Evolutionary conservation across 2,113 vertebrate species (phyloP), one percentile per base, ranked within the genome.

Genomic region (Nyctereutes procyonoides): DNA sequence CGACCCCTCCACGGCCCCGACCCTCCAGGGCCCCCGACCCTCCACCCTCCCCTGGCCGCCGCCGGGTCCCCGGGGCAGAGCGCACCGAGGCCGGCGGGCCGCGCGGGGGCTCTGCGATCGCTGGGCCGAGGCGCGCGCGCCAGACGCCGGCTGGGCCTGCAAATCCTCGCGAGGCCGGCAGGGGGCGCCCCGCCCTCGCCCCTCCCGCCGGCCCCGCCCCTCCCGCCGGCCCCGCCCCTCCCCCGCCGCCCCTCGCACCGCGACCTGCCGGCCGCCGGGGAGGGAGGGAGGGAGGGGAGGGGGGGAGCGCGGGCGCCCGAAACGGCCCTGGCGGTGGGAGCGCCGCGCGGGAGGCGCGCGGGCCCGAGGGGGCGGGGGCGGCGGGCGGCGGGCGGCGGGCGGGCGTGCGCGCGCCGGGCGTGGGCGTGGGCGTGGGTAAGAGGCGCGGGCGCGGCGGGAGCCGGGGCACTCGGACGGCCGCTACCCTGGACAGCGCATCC

Each of bases 401-500:
- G 80, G 53, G 90, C 91, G 96, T 48, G 92, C 83, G 92, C 88
- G 82, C 93, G 83, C 85, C 19, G 88, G 79, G 43, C 55, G 96
- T 43, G 96, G 82, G 85, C 3, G 85, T 43, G 95, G 67, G 84
- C 26, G 84, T 35, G 55, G 69, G 88, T 55, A 62, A n/a, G 51
- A 9, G 15, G 82, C 10, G 83, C 82, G 71, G 80, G 95, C 90
- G 77, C 90, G n/a, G 22, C 43, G 77, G 62, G 38, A 15, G 93
- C 95, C 89, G 13, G 89, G 94, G 84, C 97, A 97, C 93, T 97
- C 93, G 95, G 83, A 94, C n/a, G 60, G 96, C 0, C 65, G 92
- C 89, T 97, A 98, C 98, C 98, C 98, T 98, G 98, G 98, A 98
- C 98, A 98, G 98, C 98, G 97, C 97, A 93, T 60, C 88, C 73